A percentile compares a stretch with the other conserved stretches of the same genome.
Evolutionary conservation across 2,113 vertebrate genomes (phyloP).

Genomic region (Pipa parva): DNA sequence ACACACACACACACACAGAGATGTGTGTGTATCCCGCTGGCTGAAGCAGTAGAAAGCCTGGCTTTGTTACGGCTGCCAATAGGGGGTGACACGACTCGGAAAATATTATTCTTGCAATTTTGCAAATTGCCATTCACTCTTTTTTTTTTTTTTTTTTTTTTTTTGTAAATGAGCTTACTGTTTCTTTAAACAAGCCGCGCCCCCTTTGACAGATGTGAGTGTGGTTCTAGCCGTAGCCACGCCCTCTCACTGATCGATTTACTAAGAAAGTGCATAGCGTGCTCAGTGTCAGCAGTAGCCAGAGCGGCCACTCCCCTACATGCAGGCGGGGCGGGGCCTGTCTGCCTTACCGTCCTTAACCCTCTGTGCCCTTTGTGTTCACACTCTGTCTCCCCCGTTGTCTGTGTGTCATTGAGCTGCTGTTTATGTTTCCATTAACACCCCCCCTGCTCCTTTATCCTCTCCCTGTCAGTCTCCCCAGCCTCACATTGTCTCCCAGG

Average conservation of each 20-base stretch:
- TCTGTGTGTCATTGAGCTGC: background rate
- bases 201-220: slow-evolving; percentile 26
- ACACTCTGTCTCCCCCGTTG: slow-evolving; percentile 1
- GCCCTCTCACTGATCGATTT: slow-evolving; percentile 2
- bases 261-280: slow-evolving; percentile 22
- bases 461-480: slow-evolving; percentile 15
- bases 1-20: too few relatives aligned
- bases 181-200: slow-evolving; percentile 36
- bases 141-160: too few relatives aligned
- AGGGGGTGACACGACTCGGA: slow-evolving; percentile 36
- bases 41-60: slow-evolving; percentile 34
- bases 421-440: background rate
- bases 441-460: too few relatives aligned
- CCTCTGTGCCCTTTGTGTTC: slow-evolving; percentile 33
- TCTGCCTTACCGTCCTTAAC: slow-evolving; percentile 28
- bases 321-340: slow-evolving; percentile 31
- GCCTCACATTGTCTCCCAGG: slow-evolving; percentile 30
- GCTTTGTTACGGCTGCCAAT: slow-evolving; percentile 40
- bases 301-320: slow-evolving; percentile 31
- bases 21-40: slow-evolving; percentile 12
- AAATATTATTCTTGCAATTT: slow-evolving; percentile 42
- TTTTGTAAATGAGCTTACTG: slow-evolving; percentile 30
- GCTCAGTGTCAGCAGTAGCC: slow-evolving; percentile 32
- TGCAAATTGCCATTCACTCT: slow-evolving; percentile 37
- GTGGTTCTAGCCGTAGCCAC: background rate